phyloP scores from a whole-genome alignment of 1,140 invertebrate genomes.

The Magallana ariakensis region DNA sequence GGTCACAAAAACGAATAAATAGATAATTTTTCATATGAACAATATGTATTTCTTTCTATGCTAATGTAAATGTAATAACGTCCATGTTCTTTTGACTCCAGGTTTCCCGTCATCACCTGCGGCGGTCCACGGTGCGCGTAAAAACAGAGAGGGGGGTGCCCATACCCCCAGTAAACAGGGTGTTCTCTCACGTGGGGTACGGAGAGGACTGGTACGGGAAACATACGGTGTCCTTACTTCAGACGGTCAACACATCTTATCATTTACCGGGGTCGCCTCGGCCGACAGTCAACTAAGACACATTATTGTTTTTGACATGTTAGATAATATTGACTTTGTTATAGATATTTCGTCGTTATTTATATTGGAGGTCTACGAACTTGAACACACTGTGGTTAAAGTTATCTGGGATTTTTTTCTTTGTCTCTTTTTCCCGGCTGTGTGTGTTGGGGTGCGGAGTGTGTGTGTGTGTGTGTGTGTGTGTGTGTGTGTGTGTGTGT shows the following conservation, averaged over 20 bases:
- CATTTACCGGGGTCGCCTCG: not conserved
- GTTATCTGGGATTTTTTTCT: too few relatives aligned
- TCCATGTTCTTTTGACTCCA: not conserved
- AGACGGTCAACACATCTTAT: not conserved
- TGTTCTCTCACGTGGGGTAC: constrained; percentile 19
- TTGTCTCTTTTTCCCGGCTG: too few relatives aligned
- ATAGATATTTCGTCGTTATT: not conserved
- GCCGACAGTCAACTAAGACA: not conserved
- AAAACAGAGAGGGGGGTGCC: not conserved
- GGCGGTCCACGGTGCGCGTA: not conserved
- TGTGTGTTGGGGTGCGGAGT: too few relatives aligned
- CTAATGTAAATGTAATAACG: not conserved
- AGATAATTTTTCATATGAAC: too few relatives aligned
- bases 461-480: too few relatives aligned
- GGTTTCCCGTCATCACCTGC: constrained; percentile 1
- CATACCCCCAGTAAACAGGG: not conserved
- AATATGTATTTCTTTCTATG: too few relatives aligned
- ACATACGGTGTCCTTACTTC: not conserved
- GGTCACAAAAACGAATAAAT: too few relatives aligned
- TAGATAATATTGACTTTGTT: not conserved
- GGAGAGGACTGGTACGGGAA: not conserved
- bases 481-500: too few relatives aligned
- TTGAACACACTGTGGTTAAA: too few relatives aligned
- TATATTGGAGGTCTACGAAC: not conserved
- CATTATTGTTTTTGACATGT: not conserved